Percentiles rank a stretch among this genome's conserved stretches.
Evolutionary conservation across 2,888 invertebrate genomes (phyloP).

Genomic region (Keiferia lycopersicella): DNA sequence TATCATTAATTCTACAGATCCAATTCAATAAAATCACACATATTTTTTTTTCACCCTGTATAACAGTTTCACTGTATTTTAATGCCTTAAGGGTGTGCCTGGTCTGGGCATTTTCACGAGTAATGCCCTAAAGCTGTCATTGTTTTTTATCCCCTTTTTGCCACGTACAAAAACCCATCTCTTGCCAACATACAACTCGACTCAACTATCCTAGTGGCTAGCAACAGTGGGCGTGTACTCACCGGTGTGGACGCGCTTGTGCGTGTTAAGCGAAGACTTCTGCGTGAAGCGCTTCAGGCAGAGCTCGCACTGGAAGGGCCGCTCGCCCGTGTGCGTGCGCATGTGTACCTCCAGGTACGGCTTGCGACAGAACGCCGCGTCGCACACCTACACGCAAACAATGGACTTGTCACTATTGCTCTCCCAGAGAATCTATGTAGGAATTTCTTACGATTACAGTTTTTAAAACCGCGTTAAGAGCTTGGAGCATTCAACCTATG

Average conservation of each 20-base stretch:
- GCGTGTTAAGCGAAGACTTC: constrained; percentile 90
- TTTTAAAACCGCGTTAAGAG: no score
- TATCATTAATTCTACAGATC: no score
- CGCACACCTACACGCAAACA: constrained; percentile 79
- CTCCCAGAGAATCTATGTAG: not conserved
- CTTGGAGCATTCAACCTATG: no score
- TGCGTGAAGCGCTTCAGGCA: constrained; percentile 90
- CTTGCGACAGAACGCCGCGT: constrained; percentile 90
- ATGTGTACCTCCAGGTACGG: constrained; percentile 91
- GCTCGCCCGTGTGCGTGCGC: constrained; percentile 89
- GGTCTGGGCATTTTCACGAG: no score
- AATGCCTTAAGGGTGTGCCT: no score
- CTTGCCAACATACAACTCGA: not conserved
- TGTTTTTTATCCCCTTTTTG: no score
- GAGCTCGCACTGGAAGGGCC: constrained; percentile 87
- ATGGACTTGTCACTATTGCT: not conserved
- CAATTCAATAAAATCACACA: no score
- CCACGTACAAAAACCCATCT: not conserved
- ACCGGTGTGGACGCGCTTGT: constrained; percentile 89
- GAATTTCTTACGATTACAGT: no score
- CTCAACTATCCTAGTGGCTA: not conserved
- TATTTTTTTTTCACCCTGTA: no score
- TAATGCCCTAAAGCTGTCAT: no score
- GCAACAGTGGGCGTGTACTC: constrained; percentile 45
- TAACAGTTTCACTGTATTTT: no score